Base-by-base conservation (phyloP, 2,888 invertebrate species). In the Melangyna quadrimaculata region DNA sequence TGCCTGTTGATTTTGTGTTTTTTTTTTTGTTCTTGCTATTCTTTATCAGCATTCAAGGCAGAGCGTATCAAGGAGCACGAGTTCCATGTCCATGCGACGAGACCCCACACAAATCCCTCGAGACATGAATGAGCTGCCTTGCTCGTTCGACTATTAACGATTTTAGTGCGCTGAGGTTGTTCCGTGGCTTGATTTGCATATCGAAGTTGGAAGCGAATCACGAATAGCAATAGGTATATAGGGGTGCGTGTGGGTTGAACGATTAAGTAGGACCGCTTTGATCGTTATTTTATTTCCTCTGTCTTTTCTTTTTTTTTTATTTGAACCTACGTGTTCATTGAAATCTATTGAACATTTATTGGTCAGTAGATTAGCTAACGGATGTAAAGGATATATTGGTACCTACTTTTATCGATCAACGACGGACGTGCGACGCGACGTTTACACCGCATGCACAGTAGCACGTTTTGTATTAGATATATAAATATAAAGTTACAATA, bases 61-160 rank as follows among this genome's bases (percentile, higher is more conserved):
- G 43, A 51, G 77, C 86, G 69, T 73, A 81, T 81, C 81, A 81
- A 73, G 81, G 77, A 86, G 86, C 88, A 88, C 88, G 88, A 88
- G 87, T 87, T 87, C 43, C 79, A 79, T 87, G 88, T 88, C 87
- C 78, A 48, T 37, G 40, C 57, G 86, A 59, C 45, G 45, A 79
- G 87, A 87, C 87, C 87, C 78, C 80, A 87, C 87, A 87, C 86
- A 86, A 86, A 63, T 80, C 81, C 63, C 75, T 69, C 81, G 86
- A 86, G 86, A 86, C 86, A 73, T 81, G 86, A 86, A 86, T 81
- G 81, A 78, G 86, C 69, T 86, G 43, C 55, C 70, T 67, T 63
- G 77, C 57, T 61, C 77, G 86, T 78, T 86, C 70, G 77, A 73
- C 81, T 86, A 86, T 86, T 81, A 86, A 86, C 77, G 86, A 81